Base-by-base conservation (phyloP, 92 coral and sea anemone species). In the Diadumene lineata region DNA sequence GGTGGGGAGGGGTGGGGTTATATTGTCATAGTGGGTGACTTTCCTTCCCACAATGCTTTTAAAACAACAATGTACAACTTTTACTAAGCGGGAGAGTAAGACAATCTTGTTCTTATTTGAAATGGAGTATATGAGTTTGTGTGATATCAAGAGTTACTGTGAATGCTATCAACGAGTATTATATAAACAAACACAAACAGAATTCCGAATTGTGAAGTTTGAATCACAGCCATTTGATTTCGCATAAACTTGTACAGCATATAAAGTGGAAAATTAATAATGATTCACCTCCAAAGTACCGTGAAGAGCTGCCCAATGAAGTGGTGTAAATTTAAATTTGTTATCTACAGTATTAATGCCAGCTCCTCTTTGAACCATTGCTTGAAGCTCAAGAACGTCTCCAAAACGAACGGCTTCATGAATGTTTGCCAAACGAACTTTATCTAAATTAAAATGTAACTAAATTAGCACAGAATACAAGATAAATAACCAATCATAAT, bases 391-490 rank as follows among this genome's bases (percentile, higher is more conserved):
- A 29, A 87, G 83, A 16, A 94, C 97, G 48, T 94, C 96, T 57
- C 98, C 98, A 68, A 85, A 88, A 11, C 97, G 98, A 69, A 92
- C 98, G 0, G 98, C 98, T 83, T 94, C 98, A 50, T 94, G 98
- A 18, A 92, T 89, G 33, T 87, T 88, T 53, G 92, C 83, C 16
- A 94, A 76, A 48, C 91, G 94, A 28, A 79, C 91, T 80, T 92
- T 94, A 82, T 94, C 98, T 92, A 60, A 46, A 34, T 23, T 50
- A 77, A 66, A 16, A n/a, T 30, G 30, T 16, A n/a, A 31, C 43
- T 8, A 31, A 57, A 68, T 10, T 43, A 56, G 26, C 29, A 28
- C 21, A 1, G 26, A 24, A 61, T 18, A 46, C 67, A 33, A 28
- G 31, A 61, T 30, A 62, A 43, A 28, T 18, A 60, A 19, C 38